Evolutionary conservation across 2,888 invertebrate species (phyloP), one percentile per base, ranked within the genome.

Genomic region (Asteroscopus sphinx): DNA sequence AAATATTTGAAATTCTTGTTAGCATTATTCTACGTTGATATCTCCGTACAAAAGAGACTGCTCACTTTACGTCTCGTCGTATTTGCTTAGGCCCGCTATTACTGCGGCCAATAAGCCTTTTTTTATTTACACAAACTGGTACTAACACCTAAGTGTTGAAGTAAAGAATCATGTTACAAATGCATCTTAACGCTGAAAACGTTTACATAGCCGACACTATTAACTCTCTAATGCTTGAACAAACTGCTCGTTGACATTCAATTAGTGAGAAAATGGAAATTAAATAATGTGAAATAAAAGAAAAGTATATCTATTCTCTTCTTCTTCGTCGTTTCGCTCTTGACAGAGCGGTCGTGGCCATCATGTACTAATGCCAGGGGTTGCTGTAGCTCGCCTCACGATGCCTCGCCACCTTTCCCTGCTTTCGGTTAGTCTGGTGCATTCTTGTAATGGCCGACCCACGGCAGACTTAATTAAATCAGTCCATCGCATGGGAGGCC

Each of bases 61-160:
- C 76, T 82, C 77, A 75, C 69, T 79, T 69, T 63, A 62, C 54
- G 57, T 73, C 61, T 58, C 68, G 12, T 30, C 37, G 73, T 81
- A 78, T 82, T 83, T 83, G 65, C 72, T 79, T 79, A 78, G 83
- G 83, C 32, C 51, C 28, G 63, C 77, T 83, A 77, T 79, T 78
- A 77, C 64, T 60, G 58, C 44, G 61, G 67, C 68, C 58, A 61
- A 77, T 77, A 79, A 73, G 60, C 65, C 62, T 48, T 57, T 51
- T 61, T 65, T 65, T 77, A 81, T 88, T 87, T 85, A 76, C 75
- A 69, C 75, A 77, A 70, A 60, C 63, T 75, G 73, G 57, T 68
- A 76, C 74, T 79, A 77, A 81, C 81, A 79, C 80, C 77, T 75
- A 80, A 85, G 86, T 83, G 81, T 77, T 76, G 76, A 81, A 79